Percentiles rank a stretch among this genome's conserved stretches.
phyloP scores from a whole-genome alignment of 1,140 invertebrate genomes.

The Drosophila seguyi region DNA sequence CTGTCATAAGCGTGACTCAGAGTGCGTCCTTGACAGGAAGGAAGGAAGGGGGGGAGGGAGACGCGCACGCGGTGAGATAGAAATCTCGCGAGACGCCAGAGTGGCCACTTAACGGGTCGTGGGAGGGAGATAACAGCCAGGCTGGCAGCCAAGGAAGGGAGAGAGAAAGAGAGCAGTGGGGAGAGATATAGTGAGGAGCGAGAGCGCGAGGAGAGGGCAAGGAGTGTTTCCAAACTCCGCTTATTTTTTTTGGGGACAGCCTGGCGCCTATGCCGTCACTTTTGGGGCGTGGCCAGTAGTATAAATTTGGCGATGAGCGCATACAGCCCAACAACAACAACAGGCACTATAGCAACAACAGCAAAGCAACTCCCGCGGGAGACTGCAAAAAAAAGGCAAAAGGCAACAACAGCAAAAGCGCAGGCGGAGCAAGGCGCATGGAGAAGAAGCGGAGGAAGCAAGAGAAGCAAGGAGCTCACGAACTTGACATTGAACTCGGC shows the following conservation, averaged over 20 bases:
- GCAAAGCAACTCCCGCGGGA: constrained; percentile 10
- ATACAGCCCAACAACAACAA: constrained; percentile 23
- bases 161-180: not conserved
- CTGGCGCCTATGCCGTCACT: constrained; percentile 64
- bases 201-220: not conserved
- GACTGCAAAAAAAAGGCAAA: not conserved
- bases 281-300: constrained; percentile 54
- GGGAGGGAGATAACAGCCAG: constrained; percentile 4
- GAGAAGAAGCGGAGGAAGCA: not conserved
- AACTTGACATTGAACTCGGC: constrained; percentile 70
- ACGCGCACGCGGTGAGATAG: constrained; percentile 20
- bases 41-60: not conserved
- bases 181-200: not conserved
- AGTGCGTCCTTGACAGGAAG: constrained; percentile 47
- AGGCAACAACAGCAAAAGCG: not conserved
- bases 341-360: constrained; percentile 16
- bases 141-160: not conserved
- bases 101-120: constrained; percentile 37
- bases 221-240: constrained; percentile 17
- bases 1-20: constrained; percentile 57
- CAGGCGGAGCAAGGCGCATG: not conserved
- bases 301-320: constrained; percentile 53
- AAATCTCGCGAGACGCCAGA: constrained; percentile 61
- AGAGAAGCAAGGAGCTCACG: constrained; percentile 14
- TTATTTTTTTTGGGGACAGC: constrained; percentile 11